Percentiles rank a stretch among this genome's conserved stretches.
Evolutionary conservation across 1,140 invertebrate species (phyloP).

Genomic region (Probaryconus sp.): DNA sequence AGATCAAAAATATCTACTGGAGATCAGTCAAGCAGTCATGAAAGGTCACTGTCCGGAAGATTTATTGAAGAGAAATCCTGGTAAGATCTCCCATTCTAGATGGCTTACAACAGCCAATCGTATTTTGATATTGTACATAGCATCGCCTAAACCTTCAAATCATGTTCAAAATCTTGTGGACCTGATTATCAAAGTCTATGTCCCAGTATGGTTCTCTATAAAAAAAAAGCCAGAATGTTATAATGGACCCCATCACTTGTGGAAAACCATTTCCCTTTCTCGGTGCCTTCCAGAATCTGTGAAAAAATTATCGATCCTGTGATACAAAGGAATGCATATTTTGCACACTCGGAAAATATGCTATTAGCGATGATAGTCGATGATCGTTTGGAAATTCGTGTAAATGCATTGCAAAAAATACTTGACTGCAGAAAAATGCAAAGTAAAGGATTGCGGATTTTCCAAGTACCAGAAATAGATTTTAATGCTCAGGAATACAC

Average conservation of each 20-base stretch:
- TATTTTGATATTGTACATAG: slow-evolving; percentile 61
- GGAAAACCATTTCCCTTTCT: slow-evolving; percentile 29
- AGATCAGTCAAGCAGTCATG: neutral
- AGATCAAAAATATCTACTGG: slow-evolving; percentile 8
- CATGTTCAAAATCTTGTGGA: slow-evolving; percentile 46
- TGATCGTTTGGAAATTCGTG: slow-evolving; percentile 7
- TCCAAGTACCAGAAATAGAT: neutral
- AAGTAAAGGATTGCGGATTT: neutral
- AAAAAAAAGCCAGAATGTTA: slow-evolving; percentile 58
- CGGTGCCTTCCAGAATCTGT: slow-evolving; percentile 24
- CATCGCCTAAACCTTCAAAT: slow-evolving; percentile 39
- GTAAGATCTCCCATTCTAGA: slow-evolving; percentile 62
- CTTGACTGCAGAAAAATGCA: neutral
- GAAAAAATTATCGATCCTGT: neutral
- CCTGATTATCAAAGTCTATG: slow-evolving; percentile 65
- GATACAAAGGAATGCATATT: slow-evolving; percentile 8
- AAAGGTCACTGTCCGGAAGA: slow-evolving; percentile 12
- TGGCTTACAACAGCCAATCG: slow-evolving; percentile 68
- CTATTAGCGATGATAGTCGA: slow-evolving; percentile 14
- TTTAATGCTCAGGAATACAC: slow-evolving; percentile 5
- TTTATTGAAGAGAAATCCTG: slow-evolving; percentile 49
- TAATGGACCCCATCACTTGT: slow-evolving; percentile 53
- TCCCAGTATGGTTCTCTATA: slow-evolving; percentile 66
- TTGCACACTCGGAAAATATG: slow-evolving; percentile 10
- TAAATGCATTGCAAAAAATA: slow-evolving; percentile 5